phyloP scores from a whole-genome alignment of 2,113 vertebrate genomes.

The Electrona antarctica region DNA sequence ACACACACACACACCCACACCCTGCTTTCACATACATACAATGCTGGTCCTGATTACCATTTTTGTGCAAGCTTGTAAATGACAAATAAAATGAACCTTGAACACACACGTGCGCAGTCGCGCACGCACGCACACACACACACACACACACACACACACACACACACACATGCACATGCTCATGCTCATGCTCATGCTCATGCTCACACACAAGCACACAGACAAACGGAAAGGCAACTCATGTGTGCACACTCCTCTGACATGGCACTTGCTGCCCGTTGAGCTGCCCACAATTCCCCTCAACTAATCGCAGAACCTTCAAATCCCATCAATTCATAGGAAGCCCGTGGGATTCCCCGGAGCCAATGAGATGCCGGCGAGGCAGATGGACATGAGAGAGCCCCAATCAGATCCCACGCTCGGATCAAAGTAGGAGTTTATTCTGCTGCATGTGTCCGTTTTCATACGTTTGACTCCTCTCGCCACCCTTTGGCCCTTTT shows the following conservation, averaged over 20 bases:
- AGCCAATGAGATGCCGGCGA: slow-evolving; percentile 83
- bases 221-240: slow-evolving; percentile 26
- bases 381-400: slow-evolving; percentile 85
- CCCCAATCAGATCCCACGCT: slow-evolving; percentile 86
- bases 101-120: too few relatives aligned
- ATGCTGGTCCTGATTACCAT: too few relatives aligned
- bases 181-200: too few relatives aligned
- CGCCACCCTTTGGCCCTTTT: slow-evolving; percentile 37
- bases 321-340: slow-evolving; percentile 79
- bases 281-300: slow-evolving; percentile 60
- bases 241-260: slow-evolving; percentile 48
- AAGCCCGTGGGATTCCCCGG: slow-evolving; percentile 84
- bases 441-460: slow-evolving; percentile 82
- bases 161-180: too few relatives aligned
- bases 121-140: too few relatives aligned
- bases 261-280: slow-evolving; percentile 52
- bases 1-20: slow-evolving; percentile 5
- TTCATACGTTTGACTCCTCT: slow-evolving; percentile 63
- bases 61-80: too few relatives aligned
- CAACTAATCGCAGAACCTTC: slow-evolving; percentile 77
- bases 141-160: slow-evolving; percentile 18
- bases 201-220: slow-evolving; percentile 21
- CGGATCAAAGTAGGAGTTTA: slow-evolving; percentile 85
- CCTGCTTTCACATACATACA: slow-evolving; percentile 18
- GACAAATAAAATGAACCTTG: too few relatives aligned